Evolutionary conservation across 2,113 vertebrate species (phyloP).

Genomic region (Heterocephalus glaber): DNA sequence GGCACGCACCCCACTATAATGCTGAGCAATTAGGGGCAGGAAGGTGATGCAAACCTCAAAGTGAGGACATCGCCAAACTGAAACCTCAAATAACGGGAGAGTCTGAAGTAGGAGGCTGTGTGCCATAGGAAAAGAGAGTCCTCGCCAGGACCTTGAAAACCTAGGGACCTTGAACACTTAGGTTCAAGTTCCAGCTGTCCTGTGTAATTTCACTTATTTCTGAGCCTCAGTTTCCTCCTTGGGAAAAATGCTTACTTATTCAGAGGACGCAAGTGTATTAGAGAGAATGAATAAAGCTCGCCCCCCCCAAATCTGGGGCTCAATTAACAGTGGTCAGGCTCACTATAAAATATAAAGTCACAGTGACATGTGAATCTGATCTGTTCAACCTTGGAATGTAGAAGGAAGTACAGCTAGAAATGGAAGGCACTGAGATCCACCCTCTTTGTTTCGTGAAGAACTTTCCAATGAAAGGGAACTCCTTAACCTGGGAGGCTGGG

Average conservation of each 20-base stretch:
- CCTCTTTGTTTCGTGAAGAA: conserved; percentile 17
- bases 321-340: not conserved
- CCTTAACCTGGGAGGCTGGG: not conserved
- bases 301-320: not conserved
- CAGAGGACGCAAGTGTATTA: not conserved
- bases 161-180: too few relatives aligned
- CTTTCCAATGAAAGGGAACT: conserved; percentile 36
- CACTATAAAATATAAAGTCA: not conserved
- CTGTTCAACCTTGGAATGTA: not conserved
- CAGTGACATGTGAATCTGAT: not conserved
- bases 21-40: not conserved
- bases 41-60: not conserved
- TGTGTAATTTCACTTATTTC: not conserved
- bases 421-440: not conserved
- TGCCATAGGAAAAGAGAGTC: too few relatives aligned
- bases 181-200: not conserved
- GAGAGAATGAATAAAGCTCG: fast-evolving
- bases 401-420: conserved; percentile 35
- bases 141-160: not conserved
- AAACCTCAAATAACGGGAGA: not conserved
- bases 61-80: not conserved
- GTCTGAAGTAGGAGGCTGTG: too few relatives aligned
- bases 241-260: not conserved
- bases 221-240: not conserved
- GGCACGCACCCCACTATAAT: not conserved